These are phyloP conservation scores for Arctia plantaginis DNA, from an alignment of 2,888 invertebrate species.

Conservation along the genomic window DNA sequence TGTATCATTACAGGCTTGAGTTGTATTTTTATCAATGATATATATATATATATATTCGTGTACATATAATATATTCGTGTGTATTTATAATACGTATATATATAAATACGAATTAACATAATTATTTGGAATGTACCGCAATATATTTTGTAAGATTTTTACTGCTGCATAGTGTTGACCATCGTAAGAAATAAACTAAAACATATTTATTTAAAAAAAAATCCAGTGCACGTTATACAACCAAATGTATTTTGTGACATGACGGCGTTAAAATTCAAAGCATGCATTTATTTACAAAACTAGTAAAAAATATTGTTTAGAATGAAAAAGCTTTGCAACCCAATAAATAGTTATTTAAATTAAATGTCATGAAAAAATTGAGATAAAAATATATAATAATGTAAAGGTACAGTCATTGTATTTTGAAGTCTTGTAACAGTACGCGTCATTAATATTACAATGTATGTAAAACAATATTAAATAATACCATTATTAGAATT, in stretches of 20 bases:
- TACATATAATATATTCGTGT: no score
- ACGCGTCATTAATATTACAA: background rate
- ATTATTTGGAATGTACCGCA: background rate
- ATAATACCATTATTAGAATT: background rate
- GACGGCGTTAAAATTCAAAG: slow-evolving; percentile 4
- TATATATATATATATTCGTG: no score
- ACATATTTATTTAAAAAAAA: background rate
- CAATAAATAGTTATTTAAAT: background rate
- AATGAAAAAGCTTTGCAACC: background rate
- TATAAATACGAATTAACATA: no score
- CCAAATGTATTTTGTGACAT: slow-evolving; percentile 19
- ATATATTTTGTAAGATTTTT: background rate
- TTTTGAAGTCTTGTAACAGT: background rate
- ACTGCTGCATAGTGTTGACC: background rate
- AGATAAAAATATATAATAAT: background rate
- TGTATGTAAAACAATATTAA: background rate
- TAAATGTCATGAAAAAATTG: background rate
- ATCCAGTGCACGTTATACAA: slow-evolving; percentile 34
- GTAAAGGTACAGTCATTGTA: background rate
- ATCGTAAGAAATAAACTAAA: background rate
- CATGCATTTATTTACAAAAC: slow-evolving; percentile 11
- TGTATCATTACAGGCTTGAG: no score
- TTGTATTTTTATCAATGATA: no score
- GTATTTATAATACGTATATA: no score
- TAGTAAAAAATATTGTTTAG: no score